Evolutionary conservation across 30 jellyfish, hydroid and myxozoan genomes (phyloP).

Genomic region (Aurelia aurita complex sp. Pacific): DNA sequence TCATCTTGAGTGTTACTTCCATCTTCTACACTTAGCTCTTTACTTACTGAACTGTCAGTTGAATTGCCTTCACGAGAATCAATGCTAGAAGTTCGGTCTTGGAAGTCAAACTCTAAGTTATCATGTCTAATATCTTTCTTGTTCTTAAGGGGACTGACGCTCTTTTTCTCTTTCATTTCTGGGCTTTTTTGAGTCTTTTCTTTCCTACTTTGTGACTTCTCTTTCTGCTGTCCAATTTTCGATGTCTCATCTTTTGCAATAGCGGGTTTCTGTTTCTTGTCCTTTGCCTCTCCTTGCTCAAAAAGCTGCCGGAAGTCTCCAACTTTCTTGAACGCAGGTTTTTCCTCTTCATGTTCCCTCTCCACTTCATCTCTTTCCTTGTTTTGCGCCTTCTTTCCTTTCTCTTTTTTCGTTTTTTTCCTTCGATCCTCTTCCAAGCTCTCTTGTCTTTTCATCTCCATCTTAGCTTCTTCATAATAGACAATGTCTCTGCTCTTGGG

Average conservation of each 20-base stretch:
- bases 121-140: not conserved
- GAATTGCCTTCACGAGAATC: not conserved
- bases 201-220: not conserved
- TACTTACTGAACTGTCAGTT: not conserved
- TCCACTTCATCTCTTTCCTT: not conserved
- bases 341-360: not conserved
- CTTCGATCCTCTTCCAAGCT: conserved; percentile 1
- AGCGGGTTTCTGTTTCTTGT: not conserved
- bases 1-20: not conserved
- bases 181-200: not conserved
- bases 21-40: not conserved
- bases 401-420: not conserved
- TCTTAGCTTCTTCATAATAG: conserved; percentile 50
- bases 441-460: not conserved
- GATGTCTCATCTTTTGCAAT: not conserved
- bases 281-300: conserved; percentile 6
- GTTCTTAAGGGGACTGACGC: not conserved
- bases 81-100: not conserved
- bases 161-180: not conserved
- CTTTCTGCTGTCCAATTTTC: not conserved
- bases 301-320: conserved; percentile 38
- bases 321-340: conserved; percentile 30
- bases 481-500: conserved; percentile 7
- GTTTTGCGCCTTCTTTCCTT: not conserved
- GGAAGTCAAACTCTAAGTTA: not conserved